Base-by-base conservation (phyloP, 2,888 invertebrate species). In the Stegophylla sp. region DNA sequence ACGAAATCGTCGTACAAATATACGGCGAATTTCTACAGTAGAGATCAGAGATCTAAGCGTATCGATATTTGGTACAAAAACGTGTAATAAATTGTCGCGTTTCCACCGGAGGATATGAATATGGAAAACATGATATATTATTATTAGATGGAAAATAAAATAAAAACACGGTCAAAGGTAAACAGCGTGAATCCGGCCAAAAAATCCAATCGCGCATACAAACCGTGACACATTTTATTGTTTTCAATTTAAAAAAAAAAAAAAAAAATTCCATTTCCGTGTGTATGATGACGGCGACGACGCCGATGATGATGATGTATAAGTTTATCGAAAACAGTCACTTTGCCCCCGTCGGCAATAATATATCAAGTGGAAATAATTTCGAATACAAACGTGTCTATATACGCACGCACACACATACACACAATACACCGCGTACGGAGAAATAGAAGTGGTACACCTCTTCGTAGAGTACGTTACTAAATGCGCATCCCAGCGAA, bases 191-290 rank as follows among this genome's bases (percentile, higher is more conserved):
- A 79, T 79, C 79, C 79, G 79, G 79, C 79, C n/a, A 20, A 61
- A 79, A 74, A 79, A 71, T 79, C 79, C 69, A 79, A 79, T 79
- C 79, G 61, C 71, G 79, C 79, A 79, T 71, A 28, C 67, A 71
- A 79, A 71, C 79, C 79, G 61, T 71, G 48, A 79, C 79, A 79
- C 69, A 61, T 79, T 67, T 79, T 79, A 71, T 79, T 79, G 79
- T 79, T 79, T 79, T 79, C 63, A 41, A 79, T 77, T 66, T 41
- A 69, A 59, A 71, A 71, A 69, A 66, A 66, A 64, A 67, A n/a
- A n/a, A 67, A 67, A 56, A 77, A 77, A 79, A 61, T 71, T 71
- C 71, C 79, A 79, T 79, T 79, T 79, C 79, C 79, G 79, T 79
- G 79, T 79, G n/a, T n/a, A n/a, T n/a, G n/a, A 69, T 61, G 67